Conservation (phyloP, 2,113 vertebrate genomes). For the Carassius gibelio region DNA sequence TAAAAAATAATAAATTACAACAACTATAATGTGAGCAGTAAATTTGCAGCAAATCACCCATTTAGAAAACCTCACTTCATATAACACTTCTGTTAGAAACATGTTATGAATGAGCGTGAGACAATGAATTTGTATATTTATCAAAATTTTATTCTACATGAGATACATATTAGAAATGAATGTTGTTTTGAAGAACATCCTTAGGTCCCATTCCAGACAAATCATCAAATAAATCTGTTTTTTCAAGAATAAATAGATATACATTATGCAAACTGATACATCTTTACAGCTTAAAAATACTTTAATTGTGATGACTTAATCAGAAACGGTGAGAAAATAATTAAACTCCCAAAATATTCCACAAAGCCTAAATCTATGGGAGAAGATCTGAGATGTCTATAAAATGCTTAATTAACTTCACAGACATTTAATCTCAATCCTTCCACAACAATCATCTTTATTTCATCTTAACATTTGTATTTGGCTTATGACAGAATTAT, state of each 20-base stretch:
- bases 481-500: conserved; percentile 26
- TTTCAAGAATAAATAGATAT: conserved; percentile 70
- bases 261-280: conserved; percentile 63
- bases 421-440: conserved; percentile 32
- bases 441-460: conserved; percentile 42
- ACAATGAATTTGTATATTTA: conserved; percentile 58
- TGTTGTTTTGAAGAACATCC: conserved; percentile 57
- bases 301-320: conserved; percentile 54
- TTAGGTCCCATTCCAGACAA: conserved; percentile 62
- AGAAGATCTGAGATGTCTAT: conserved; percentile 38
- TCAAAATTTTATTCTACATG: conserved; percentile 70
- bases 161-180: conserved; percentile 70
- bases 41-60: neutral
- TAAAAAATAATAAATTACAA: neutral
- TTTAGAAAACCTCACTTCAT: neutral
- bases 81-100: neutral
- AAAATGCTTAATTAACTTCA: conserved; percentile 37
- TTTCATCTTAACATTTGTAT: conserved; percentile 14
- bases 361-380: conserved; percentile 30
- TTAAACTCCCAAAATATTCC: conserved; percentile 47
- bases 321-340: conserved; percentile 57
- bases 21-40: neutral
- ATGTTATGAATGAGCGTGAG: neutral
- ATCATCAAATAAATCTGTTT: conserved; percentile 69
- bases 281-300: conserved; percentile 59